Base-by-base conservation (phyloP, 2,888 invertebrate species). In the Lasioglossum oenotherae region DNA sequence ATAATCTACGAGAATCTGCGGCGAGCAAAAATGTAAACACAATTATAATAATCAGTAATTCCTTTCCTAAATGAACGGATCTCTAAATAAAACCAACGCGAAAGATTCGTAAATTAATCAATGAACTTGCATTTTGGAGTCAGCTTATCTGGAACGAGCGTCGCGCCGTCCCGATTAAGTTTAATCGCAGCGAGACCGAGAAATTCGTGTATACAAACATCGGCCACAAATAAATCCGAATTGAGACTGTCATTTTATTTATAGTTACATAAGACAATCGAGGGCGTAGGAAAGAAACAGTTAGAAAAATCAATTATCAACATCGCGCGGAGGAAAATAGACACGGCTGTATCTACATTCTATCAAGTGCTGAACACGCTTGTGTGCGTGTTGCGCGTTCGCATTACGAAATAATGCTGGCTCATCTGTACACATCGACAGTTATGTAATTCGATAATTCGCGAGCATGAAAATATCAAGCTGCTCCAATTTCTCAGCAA, bases 381-480 rank as follows among this genome's bases (percentile, higher is more conserved):
- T 46, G 67, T 31, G 27, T 73, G 31, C 19, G 64, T n/a, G 10
- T n/a, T n/a, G 57, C n/a, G n/a, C 53, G 49, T 19, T 69, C 46
- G 49, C n/a, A 53, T 78, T 75, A 78, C 80, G 82, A 80, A 83
- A 85, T 69, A 49, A 41, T 73, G 60, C 14, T 74, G 60, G 71
- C 41, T 69, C 64, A 2, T 38, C 77, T 82, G 78, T 83, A 81
- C 85, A 35, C 74, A 81, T 74, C 76, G 46, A 16, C 35, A 60
- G 81, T 89, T 89, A 89, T 85, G 85, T 87, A 89, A 89, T 87
- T 81, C 74, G 60, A 78, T 74, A 71, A 67, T 64, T 75, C n/a
- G 19, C 31, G 35, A n/a, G 31, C 73, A 57, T 73, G 44, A 80
- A 72, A 82, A 74, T 67, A 75, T 72, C 38, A 41, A 67, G 46